Percentiles rank a stretch among this genome's conserved stretches.
phyloP scores from a whole-genome alignment of 2,113 vertebrate species.

The Prionailurus viverrinus region DNA sequence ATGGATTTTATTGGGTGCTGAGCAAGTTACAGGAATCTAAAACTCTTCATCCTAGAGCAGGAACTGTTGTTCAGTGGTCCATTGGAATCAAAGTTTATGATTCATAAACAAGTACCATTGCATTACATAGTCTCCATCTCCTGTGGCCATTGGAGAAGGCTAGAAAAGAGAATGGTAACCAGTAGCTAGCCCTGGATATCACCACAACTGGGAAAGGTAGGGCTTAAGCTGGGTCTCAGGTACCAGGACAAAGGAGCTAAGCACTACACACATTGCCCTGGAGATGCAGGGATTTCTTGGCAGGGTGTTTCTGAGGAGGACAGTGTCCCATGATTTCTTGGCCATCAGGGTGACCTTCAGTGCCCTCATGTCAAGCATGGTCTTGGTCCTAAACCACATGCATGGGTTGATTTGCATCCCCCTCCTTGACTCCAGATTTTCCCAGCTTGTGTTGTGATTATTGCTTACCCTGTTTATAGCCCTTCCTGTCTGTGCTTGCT shows the following conservation, averaged over 20 bases:
- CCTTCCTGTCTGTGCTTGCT: background rate
- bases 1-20: background rate
- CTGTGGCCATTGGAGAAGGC: background rate
- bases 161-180: background rate
- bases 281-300: background rate
- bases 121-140: background rate
- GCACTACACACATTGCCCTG: background rate
- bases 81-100: background rate
- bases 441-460: background rate
- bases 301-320: background rate
- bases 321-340: background rate
- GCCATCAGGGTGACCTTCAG: background rate
- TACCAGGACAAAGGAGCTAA: background rate
- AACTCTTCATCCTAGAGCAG: background rate
- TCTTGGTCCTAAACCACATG: background rate
- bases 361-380: background rate
- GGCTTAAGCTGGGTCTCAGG: background rate
- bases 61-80: background rate
- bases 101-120: background rate
- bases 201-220: background rate
- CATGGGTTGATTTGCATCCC: background rate
- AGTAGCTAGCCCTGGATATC: background rate
- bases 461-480: background rate
- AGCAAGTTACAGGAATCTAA: background rate
- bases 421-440: background rate